phyloP scores from a whole-genome alignment of 2,888 invertebrate genomes.

The Apeira syringaria region DNA sequence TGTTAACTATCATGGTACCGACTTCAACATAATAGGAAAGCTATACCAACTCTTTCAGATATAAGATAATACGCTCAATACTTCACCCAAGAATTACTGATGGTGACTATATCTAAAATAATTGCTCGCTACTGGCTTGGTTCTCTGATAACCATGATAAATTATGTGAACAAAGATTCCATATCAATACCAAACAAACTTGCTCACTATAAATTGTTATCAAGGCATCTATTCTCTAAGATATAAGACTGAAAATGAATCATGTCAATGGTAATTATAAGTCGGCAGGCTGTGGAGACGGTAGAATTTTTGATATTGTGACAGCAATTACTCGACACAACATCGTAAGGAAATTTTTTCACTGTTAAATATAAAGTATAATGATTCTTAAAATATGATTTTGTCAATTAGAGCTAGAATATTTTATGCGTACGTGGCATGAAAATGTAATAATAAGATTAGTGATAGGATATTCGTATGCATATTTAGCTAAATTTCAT shows the following conservation, averaged over 20 bases:
- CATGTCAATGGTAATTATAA: background rate
- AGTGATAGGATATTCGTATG: too few species aligned
- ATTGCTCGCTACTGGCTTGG: slow-evolving; percentile 56
- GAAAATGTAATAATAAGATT: too few species aligned
- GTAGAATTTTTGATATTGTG: slow-evolving; percentile 42
- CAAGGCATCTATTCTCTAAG: slow-evolving; percentile 1
- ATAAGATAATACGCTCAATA: slow-evolving; percentile 27
- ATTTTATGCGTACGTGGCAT: too few species aligned
- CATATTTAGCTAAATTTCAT: too few species aligned
- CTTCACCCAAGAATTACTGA: slow-evolving; percentile 41
- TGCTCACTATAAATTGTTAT: slow-evolving; percentile 1
- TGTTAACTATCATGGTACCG: too few species aligned
- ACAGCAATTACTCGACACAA: slow-evolving; percentile 50
- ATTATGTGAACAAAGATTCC: slow-evolving; percentile 45
- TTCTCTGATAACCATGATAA: slow-evolving; percentile 54
- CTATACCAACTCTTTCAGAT: slow-evolving; percentile 16
- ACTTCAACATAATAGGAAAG: too few species aligned
- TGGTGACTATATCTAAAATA: slow-evolving; percentile 54
- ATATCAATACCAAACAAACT: slow-evolving; percentile 35
- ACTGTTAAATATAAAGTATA: slow-evolving; percentile 49
- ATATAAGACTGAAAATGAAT: slow-evolving; percentile 20
- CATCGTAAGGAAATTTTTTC: slow-evolving; percentile 40
- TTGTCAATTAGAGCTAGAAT: too few species aligned
- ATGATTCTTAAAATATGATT: slow-evolving; percentile 10
- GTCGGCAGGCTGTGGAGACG: slow-evolving; percentile 26